Base-by-base conservation (phyloP, 2,797 vertebrate species). In the Myripristis jacobus region DNA sequence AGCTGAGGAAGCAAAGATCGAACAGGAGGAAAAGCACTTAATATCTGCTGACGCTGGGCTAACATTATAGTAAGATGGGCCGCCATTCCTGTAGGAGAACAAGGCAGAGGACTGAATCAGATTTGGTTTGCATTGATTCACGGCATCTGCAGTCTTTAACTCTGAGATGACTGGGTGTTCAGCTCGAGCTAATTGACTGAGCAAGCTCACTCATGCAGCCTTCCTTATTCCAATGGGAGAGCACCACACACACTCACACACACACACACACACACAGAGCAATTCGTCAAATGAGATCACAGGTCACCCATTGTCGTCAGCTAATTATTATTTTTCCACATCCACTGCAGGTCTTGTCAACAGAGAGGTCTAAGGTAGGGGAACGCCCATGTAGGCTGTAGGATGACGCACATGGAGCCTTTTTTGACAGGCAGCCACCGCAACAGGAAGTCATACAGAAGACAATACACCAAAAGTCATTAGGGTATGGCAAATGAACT, bases 271-370 rank as follows among this genome's bases (percentile, higher is more conserved):
- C 25, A 76, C 54, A 55, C 50, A 50, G 57, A 57, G 22, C 73
- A 15, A n/a, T n/a, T n/a, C n/a, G n/a, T n/a, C n/a, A n/a, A n/a
- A 67, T 74, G 73, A 78, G 73, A 78, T 87, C 79, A 88, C 58
- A 87, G 61, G 79, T 85, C 57, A 22, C 58, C 29, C 1, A 16
- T 58, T 68, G 69, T 81, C 3, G 50, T 73, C 73, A 81, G 69
- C 76, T 86, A 77, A 91, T 87, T 70, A 16, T 65, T 44, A 55
- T 79, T 81, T 83, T 87, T 88, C 84, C 87, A 79, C 67, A 41
- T 81, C 52, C 19, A 6, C 13, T 21, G 10, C 7, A 34, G 27
- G 27, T 19, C 18, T n/a, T 12, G 19, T 38, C 19, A 57, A 21
- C 55, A 25, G 56, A 48, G 27, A 21, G 58, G 24, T 18, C 16